A percentile compares a stretch with the other conserved stretches of the same genome.
Conservation (phyloP, 2,113 vertebrate species). For the Anarrhichthys ocellatus region DNA sequence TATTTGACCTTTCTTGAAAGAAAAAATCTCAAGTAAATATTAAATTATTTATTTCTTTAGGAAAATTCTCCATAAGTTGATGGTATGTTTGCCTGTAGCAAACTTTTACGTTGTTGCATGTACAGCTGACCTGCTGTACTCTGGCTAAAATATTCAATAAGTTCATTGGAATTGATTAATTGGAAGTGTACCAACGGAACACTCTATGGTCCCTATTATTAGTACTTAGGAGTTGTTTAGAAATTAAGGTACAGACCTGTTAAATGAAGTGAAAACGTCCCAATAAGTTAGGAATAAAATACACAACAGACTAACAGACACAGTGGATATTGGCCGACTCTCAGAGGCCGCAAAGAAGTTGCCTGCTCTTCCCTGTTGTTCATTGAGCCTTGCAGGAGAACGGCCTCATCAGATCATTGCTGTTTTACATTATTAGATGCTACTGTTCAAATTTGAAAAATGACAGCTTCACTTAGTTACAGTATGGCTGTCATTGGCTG, state of each 20-base stretch:
- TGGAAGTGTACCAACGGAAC: background rate
- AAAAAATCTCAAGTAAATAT: no score
- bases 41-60: background rate
- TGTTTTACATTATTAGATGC: conserved; percentile 40
- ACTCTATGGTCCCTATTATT: background rate
- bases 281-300: background rate
- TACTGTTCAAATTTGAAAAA: conserved; percentile 34
- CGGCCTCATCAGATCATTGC: background rate
- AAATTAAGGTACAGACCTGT: background rate
- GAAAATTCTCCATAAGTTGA: background rate
- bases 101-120: background rate
- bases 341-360: background rate
- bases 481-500: conserved; percentile 26
- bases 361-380: background rate
- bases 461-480: conserved; percentile 30
- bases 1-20: no score
- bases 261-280: background rate
- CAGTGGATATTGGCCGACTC: background rate
- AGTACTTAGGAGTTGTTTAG: background rate
- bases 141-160: background rate
- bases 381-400: background rate
- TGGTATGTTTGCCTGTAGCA: background rate
- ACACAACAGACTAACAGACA: background rate
- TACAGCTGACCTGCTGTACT: background rate
- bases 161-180: background rate